Base-by-base conservation (phyloP, 2,797 vertebrate genomes). In the Crenuchus spilurus region DNA sequence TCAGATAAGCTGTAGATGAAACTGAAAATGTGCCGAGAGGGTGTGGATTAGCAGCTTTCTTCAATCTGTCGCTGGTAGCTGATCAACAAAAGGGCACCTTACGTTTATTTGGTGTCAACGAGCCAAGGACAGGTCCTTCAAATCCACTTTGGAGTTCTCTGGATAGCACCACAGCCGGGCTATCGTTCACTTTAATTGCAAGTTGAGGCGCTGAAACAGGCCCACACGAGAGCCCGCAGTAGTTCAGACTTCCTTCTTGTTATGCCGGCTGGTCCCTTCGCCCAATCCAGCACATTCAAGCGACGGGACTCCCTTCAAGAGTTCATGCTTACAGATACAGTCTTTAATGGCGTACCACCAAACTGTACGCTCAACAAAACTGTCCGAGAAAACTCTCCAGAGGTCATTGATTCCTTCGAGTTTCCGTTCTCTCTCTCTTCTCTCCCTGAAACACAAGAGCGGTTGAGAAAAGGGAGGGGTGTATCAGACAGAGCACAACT, bases 361-460 rank as follows among this genome's bases (percentile, higher is more conserved):
- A 77, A 44, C 82, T 71, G 71, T 79, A 78, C 11, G 52, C 82
- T 69, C 84, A 82, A 77, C 85, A 84, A 83, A 78, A 84, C 79
- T 69, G 72, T 76, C 82, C 55, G 14, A 61, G 76, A 84, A 72
- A 83, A 75, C 71, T 85, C 71, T 85, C 85, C 87, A 89, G 89
- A 90, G 87, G 90, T 92, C 90, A 92, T 86, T 87, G 90, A 92
- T 91, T 93, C 90, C 88, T 85, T 85, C 88, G 91, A 92, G 89
- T 91, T 91, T 92, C 86, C 85, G 83, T 77, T 88, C 78, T 84
- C 84, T 84, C 76, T 55, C 65, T 79, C 76, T 76, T 60, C 70
- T 76, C 58, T 77, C 85, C 86, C 89, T 93, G 88, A 88, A 90
- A 93, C 91, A 92, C 86, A 88, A 85, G 89, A 92, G 86, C 87